These are phyloP conservation scores for Drosophila nikananu DNA, from an alignment of 1,140 invertebrate species.

Conservation along the genomic window DNA sequence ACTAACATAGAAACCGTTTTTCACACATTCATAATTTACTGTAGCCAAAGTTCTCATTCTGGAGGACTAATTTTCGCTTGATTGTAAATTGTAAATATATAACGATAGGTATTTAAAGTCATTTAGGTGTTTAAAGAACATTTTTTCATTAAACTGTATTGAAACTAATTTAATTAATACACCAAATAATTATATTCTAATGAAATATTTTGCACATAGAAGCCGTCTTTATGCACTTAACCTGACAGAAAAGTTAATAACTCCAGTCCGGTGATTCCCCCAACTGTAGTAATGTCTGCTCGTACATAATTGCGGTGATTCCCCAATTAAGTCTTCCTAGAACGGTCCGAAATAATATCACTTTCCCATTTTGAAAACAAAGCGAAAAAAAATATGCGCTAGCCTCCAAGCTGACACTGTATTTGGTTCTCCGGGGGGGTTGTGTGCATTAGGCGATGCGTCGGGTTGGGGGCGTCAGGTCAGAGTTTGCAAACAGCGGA, in stretches of 20 bases:
- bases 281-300: not conserved
- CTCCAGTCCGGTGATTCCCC: conserved; percentile 6
- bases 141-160: not conserved
- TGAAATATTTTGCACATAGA: too few relatives aligned
- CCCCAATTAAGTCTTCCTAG: conserved; percentile 4
- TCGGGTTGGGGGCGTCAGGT: conserved; percentile 10
- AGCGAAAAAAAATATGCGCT: conserved; percentile 19
- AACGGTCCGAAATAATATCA: not conserved
- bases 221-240: not conserved
- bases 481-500: conserved; percentile 24
- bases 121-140: not conserved
- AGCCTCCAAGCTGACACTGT: not conserved
- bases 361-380: not conserved
- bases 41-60: not conserved
- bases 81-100: not conserved
- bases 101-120: not conserved
- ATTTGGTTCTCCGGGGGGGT: not conserved
- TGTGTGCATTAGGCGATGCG: conserved; percentile 3
- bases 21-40: not conserved
- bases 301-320: not conserved
- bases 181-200: too few relatives aligned
- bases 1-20: not conserved
- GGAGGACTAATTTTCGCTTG: not conserved
- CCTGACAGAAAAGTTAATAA: not conserved
- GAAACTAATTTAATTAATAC: too few relatives aligned